Evolutionary conservation across 2,797 vertebrate species (phyloP).

Genomic region (Thalassophryne amazonica): DNA sequence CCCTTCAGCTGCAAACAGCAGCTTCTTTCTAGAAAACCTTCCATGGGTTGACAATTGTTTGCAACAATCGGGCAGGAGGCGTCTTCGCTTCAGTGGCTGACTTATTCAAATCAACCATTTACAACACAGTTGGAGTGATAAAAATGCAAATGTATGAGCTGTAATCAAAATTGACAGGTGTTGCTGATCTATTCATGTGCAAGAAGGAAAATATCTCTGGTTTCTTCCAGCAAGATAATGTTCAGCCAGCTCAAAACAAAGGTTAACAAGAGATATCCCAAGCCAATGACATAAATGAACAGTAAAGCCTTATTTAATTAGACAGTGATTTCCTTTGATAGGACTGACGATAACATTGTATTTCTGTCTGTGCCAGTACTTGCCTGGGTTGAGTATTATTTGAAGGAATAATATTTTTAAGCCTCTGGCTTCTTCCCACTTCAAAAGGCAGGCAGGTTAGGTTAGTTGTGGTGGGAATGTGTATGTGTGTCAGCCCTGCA

Average conservation of each 20-base stretch:
- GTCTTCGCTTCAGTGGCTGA: conserved; percentile 29
- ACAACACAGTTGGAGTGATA: conserved; percentile 17
- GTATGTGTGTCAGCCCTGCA: no score
- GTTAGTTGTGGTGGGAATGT: no score
- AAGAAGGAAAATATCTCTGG: neutral
- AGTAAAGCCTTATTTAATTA: neutral
- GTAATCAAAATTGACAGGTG: conserved; percentile 51
- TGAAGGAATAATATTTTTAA: no score
- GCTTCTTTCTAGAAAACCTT: conserved; percentile 29
- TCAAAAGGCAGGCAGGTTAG: no score
- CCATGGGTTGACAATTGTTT: conserved; percentile 28
- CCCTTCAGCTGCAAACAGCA: conserved; percentile 20
- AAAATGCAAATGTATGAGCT: conserved; percentile 21
- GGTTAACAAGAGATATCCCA: neutral
- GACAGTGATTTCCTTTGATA: no score
- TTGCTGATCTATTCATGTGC: conserved; percentile 15
- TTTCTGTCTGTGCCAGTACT: no score
- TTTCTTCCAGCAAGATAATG: conserved; percentile 6
- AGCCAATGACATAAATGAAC: conserved; percentile 1
- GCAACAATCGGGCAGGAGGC: conserved; percentile 22
- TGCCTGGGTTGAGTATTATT: no score
- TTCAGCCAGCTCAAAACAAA: conserved; percentile 20
- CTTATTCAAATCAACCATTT: conserved; percentile 32
- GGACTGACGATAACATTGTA: no score
- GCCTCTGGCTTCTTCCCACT: no score